These are phyloP conservation scores for Motacilla tschutschensis DNA, from an alignment of 2,113 vertebrate genomes.

Conservation along the genomic window DNA sequence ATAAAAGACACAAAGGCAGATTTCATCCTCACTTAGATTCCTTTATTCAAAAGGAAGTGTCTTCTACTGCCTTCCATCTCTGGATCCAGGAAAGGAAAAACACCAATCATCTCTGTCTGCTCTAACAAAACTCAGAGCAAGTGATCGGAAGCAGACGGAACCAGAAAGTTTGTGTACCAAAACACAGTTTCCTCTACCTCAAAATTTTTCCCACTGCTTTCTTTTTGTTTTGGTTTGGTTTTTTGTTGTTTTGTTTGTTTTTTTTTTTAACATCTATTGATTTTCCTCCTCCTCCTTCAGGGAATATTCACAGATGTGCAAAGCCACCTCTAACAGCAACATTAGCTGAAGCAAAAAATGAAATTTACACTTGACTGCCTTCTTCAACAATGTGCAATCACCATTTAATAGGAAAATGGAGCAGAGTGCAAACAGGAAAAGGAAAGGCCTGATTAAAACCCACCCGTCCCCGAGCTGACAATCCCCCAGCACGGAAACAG, in stretches of 20 bases:
- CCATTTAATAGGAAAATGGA: constrained; percentile 64
- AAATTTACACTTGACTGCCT: constrained; percentile 71
- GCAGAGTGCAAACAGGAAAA: constrained; percentile 54
- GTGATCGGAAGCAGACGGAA: background rate
- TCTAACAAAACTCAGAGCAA: background rate
- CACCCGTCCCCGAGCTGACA: background rate
- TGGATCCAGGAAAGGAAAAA: background rate
- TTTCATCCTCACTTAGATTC: background rate
- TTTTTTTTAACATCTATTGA: constrained; percentile 30
- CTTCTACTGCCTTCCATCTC: background rate
- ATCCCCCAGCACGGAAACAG: background rate
- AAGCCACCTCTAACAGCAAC: constrained; percentile 54
- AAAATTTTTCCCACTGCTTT: background rate
- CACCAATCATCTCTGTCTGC: background rate
- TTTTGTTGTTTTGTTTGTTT: too few species aligned
- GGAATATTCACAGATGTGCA: constrained; percentile 65
- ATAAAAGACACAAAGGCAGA: background rate
- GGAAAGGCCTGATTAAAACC: constrained; percentile 51
- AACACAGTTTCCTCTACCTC: background rate
- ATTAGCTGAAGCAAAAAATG: constrained; percentile 74
- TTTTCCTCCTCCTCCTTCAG: constrained; percentile 37
- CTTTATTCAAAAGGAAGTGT: background rate
- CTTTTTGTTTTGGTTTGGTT: background rate
- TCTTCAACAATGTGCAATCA: constrained; percentile 51
- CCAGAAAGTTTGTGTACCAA: background rate